phyloP scores from a whole-genome alignment of 2,888 invertebrate species.

The Hedya salicella region DNA sequence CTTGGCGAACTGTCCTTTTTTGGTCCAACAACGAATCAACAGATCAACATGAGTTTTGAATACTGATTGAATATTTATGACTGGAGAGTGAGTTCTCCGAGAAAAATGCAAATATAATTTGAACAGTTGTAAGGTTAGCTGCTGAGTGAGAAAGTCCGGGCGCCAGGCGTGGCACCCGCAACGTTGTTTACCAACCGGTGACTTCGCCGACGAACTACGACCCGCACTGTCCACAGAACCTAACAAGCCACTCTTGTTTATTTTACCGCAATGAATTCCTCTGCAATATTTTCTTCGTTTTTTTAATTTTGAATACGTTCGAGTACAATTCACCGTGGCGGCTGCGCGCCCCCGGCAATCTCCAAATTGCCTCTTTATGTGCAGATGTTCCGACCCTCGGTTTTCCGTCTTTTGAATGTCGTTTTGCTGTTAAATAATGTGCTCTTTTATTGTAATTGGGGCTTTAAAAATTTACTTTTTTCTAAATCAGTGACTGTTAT shows the following conservation, averaged over 20 bases:
- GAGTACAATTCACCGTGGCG: slow-evolving; percentile 81
- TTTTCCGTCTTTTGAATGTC: slow-evolving; percentile 85
- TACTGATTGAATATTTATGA: too few relatives aligned
- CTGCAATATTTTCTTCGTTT: slow-evolving; percentile 80
- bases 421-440: slow-evolving; percentile 84
- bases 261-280: slow-evolving; percentile 82
- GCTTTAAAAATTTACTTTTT: slow-evolving; percentile 68
- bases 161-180: slow-evolving; percentile 45
- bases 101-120: background rate
- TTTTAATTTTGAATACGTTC: slow-evolving; percentile 84
- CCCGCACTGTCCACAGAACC: slow-evolving; percentile 55
- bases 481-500: slow-evolving; percentile 39
- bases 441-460: slow-evolving; percentile 80
- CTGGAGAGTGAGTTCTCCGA: too few relatives aligned
- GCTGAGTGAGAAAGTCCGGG: slow-evolving; percentile 2
- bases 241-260: slow-evolving; percentile 80
- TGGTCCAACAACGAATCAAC: too few relatives aligned
- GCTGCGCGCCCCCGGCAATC: slow-evolving; percentile 83
- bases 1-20: too few relatives aligned
- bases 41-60: too few relatives aligned
- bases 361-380: slow-evolving; percentile 85
- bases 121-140: background rate
- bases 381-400: slow-evolving; percentile 84
- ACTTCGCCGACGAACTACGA: slow-evolving; percentile 44
- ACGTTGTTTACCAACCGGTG: slow-evolving; percentile 45